Evolutionary conservation across 2,797 vertebrate species (phyloP), one percentile per base, ranked within the genome.

Genomic region (Clamator glandarius): DNA sequence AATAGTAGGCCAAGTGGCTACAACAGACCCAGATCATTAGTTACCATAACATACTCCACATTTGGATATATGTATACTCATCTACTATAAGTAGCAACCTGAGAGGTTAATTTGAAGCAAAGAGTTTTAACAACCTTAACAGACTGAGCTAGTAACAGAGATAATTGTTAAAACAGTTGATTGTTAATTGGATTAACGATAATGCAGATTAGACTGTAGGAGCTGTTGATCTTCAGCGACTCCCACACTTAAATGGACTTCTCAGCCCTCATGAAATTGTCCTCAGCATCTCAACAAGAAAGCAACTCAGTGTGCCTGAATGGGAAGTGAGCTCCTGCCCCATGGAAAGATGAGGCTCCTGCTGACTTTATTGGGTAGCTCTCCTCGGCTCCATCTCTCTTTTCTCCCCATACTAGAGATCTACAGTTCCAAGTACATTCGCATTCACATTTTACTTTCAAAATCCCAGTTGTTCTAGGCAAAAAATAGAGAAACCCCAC

Each of bases 171-270:
- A 54, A 93, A 68, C 29, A 72, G 28, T 21, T 72, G 69, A 62
- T 17, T 83, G 50, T 82, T 92, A 88, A 84, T 18, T 52, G 59
- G 35, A 79, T 91, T 94, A 81, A 86, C 50, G 70, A 75, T 63
- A 78, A 82, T 13, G 44, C 31, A 90, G 44, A 80, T 90, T 39
- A 89, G 63, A 92, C 33, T 57, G 61, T 41, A 75, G 77, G 36
- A 87, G 41, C 19, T 76, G 73, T 7, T 70, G 51, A 84, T 87
- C 66, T 85, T 48, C 5, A 48, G 39, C 28, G 78, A 83, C 46
- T 73, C 29, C 33, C 39, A 72, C 76, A 67, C 35, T 80, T 62
- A 48, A 44, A 50, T 10, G 76, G 35, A 50, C 46, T 67, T 66
- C 76, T 70, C 66, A 63, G 66, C 28, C 73, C 67, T 63, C 63